These are phyloP conservation scores for Platygyra sinensis DNA, from an alignment of 64 coral and sea anemone genomes.

Conservation along the genomic window DNA sequence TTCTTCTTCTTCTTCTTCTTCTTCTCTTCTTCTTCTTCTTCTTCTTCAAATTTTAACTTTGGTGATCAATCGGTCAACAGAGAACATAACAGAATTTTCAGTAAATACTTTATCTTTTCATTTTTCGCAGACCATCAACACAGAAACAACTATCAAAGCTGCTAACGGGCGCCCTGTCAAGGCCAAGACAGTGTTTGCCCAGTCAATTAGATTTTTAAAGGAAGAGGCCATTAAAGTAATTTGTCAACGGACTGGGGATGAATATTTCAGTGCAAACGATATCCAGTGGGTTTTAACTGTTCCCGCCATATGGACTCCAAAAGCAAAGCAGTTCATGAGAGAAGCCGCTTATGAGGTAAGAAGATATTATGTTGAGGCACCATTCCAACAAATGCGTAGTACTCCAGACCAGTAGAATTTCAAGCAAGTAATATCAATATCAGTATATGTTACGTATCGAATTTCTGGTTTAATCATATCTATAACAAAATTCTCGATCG, in stretches of 20 bases:
- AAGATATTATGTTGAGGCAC: background rate
- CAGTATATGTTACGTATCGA: no score
- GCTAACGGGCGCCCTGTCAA: constrained; percentile 30
- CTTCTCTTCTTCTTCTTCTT: no score
- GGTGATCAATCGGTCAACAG: no score
- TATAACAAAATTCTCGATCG: no score
- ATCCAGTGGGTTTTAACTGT: constrained; percentile 73
- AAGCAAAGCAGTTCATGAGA: constrained; percentile 60
- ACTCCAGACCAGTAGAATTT: no score
- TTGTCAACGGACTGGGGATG: constrained; percentile 10
- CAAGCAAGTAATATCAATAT: no score
- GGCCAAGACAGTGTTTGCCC: constrained; percentile 21
- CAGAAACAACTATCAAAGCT: constrained; percentile 38
- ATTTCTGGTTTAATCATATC: no score
- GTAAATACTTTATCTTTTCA: no score
- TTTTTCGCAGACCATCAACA: background rate
- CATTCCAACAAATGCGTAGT: no score
- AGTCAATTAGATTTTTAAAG: constrained; percentile 7
- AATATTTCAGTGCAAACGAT: constrained; percentile 10
- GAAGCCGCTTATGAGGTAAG: constrained; percentile 61
- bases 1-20: no score
- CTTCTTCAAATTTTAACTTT: no score
- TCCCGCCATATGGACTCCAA: constrained; percentile 47
- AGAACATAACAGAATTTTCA: no score
- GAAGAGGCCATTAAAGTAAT: constrained; percentile 12